Base-by-base conservation (phyloP, 2,113 vertebrate genomes). In the Oncorhynchus masou region DNA sequence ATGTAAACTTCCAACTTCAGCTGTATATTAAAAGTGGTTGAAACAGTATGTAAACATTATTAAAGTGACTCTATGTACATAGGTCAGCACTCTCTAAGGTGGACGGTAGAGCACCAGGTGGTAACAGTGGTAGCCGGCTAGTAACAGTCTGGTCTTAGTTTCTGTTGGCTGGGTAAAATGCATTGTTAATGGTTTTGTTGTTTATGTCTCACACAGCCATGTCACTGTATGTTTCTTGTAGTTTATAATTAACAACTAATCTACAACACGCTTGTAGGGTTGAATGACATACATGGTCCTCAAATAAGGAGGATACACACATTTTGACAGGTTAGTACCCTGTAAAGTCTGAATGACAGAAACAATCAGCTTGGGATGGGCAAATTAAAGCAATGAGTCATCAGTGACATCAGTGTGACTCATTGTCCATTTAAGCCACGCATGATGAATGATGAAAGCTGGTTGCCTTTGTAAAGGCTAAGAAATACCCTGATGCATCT, bases 131-230 rank as follows among this genome's bases (percentile, higher is more conserved):
- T 25, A 24, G 65, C 49, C 39, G 20, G 16, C 39, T 68, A 22
- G 34, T 39, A 13, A 49, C 39, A 54, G 59, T 24, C 25, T 57
- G 73, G 51, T 79, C 78, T 75, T 60, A 78, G 71, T 60, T 62
- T 57, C 57, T n/a, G 65, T 74, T 48, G 68, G 67, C 34, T 15
- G 74, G 65, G 54, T 66, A 70, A 76, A 81, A 64, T 69, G 0
- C 54, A 65, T 49, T 77, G 71, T 82, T 83, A 25, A 71, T 68
- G 49, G 74, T 68, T 71, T 74, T 25, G 62, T 65, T 25, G 9
- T 66, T 77, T 83, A 49, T 65, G 62, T 65, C 15, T 11, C 57
- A 59, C 62, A 70, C 64, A 59, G 69, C 60, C 70, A 74, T 31
- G 67, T 84, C 9, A 82, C 76, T 51, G 25, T 65, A 25, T 65